Evolutionary conservation across 1,140 invertebrate species (phyloP), one percentile per base, ranked within the genome.

Genomic region (Gonioctena quinquepunctata): DNA sequence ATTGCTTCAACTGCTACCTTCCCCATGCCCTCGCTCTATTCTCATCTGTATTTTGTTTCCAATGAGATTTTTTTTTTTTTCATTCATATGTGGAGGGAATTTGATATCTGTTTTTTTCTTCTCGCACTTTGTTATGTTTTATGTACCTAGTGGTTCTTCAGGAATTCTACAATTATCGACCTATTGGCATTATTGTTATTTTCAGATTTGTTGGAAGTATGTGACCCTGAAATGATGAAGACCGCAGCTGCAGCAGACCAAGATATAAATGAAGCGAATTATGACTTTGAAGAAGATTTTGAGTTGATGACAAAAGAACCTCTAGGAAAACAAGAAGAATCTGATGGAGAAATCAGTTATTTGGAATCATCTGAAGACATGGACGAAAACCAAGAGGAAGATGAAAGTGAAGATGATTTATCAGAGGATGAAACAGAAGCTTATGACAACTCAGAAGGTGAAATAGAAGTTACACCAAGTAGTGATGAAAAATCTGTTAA

Each of bases 141-240:
- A n/a, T n/a, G n/a, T n/a, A n/a, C n/a, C n/a, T n/a, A n/a, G n/a
- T n/a, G n/a, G n/a, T n/a, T n/a, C n/a, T n/a, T n/a, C n/a, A n/a
- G n/a, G n/a, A n/a, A n/a, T n/a, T n/a, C n/a, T n/a, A n/a, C n/a
- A n/a, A n/a, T n/a, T n/a, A n/a, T n/a, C n/a, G n/a, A n/a, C n/a
- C n/a, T n/a, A n/a, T n/a, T n/a, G n/a, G n/a, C n/a, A n/a, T n/a
- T n/a, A n/a, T n/a, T n/a, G n/a, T n/a, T 42, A n/a, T 42, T 61
- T 66, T 59, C 76, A 93, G 91, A 92, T 88, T 79, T 94, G 70
- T 80, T 96, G 72, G 93, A 96, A 84, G 87, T 94, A 52, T 94
- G 93, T 82, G 89, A 95, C 81, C 86, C 87, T 61, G 87, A 92
- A 65, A 92, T 90, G 59, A 87, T 90, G 73, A 88, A 90, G 79